Conservation (phyloP, 2,797 vertebrate species). For the Poeciliopsis infans region DNA sequence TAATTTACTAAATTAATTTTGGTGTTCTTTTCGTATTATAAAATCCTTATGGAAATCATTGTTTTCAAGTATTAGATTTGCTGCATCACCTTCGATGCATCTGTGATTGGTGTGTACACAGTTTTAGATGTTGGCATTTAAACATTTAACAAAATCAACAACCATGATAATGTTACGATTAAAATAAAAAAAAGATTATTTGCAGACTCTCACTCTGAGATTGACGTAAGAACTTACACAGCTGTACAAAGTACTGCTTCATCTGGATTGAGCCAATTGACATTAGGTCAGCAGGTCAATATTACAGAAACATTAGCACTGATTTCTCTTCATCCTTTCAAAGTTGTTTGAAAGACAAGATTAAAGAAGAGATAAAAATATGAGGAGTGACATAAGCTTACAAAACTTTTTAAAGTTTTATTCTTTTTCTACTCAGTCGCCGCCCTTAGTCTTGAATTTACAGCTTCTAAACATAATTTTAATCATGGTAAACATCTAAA, state of each 20-base stretch:
- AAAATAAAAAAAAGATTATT: not conserved
- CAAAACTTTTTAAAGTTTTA: not conserved
- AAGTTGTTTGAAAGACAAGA: not conserved
- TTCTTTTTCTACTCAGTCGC: not conserved
- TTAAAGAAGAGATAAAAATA: not conserved
- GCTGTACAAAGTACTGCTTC: not conserved
- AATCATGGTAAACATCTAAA: slow-evolving; percentile 19
- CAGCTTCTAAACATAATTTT: not conserved
- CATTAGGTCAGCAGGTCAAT: slow-evolving; percentile 12
- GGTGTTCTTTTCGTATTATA: not conserved
- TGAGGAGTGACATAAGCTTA: slow-evolving; percentile 6
- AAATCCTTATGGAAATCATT: not conserved
- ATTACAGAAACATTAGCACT: not conserved
- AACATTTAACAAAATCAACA: not conserved
- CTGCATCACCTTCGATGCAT: not conserved
- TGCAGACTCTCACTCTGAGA: not conserved
- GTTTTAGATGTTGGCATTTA: not conserved
- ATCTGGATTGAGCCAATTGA: slow-evolving; percentile 6
- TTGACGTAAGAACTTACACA: not conserved
- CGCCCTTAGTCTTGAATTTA: not conserved
- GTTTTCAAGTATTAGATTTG: not conserved
- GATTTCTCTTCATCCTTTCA: not conserved
- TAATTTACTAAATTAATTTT: not conserved
- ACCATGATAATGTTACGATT: not conserved
- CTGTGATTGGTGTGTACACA: not conserved